A percentile compares a stretch with the other conserved stretches of the same genome.
Evolutionary conservation across 2,113 vertebrate genomes (phyloP).

Genomic region (human (Homo sapiens)): GRCh38 chr6:137115501-137116000

Average conservation of each 20-base stretch:
- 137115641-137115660: background rate
- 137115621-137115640: background rate
- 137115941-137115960: background rate
- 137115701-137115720: background rate
- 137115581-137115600: background rate
- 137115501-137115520: background rate
- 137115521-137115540: background rate
- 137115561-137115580: background rate
- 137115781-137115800: no score
- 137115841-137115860: background rate
- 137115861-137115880: background rate
- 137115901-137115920: background rate
- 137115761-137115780: background rate
- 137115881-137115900: background rate
- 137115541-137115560: background rate
- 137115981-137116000: background rate
- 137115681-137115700: background rate
- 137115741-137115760: background rate
- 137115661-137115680: background rate
- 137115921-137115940: background rate
- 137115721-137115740: background rate
- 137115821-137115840: background rate
- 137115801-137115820: fast-evolving
- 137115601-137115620: background rate
- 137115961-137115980: background rate